Evolutionary conservation across 1,140 invertebrate species (phyloP), one percentile per base, ranked within the genome.

Genomic region (Lepidurus couesii): DNA sequence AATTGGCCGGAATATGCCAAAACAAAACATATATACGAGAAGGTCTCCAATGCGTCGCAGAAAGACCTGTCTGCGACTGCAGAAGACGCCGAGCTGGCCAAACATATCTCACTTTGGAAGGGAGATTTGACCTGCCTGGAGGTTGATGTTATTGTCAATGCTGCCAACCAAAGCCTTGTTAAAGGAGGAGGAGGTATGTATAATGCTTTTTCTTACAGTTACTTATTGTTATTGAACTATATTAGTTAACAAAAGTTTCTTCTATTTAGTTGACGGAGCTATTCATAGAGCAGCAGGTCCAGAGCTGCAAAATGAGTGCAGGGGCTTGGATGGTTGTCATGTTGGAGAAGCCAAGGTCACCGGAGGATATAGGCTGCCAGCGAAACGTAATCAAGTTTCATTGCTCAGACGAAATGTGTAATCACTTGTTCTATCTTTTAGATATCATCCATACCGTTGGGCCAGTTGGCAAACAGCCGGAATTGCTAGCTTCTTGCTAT

Each of bases 121-220:
- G 94, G 94, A 10, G 94, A 96, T 84, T 96, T 97, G n/a, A 96
- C 95, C 1, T 88, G 87, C 73, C 85, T 97, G 11, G 92, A 94
- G 88, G 89, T 96, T 78, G 95, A 96, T 88, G 93, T 90, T 4
- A 95, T 98, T 83, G 94, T 95, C 0, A 98, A 97, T 89, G 95
- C 95, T 75, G 95, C 95, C 1, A 97, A 98, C 86, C 89, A 88
- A 7, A 84, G 84, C 13, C 86, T 98, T 43, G 83, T 89, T 24
- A 94, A 93, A 65, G 95, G 95, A 43, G 94, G 93, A 44, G 95
- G 95, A 87, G 87, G 86, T 86, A 79, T 42, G 77, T 13, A 42
- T 13, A 42, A 42, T 44, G 53, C 53, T 16, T 44, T 80, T 74
- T 16, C 76, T 82, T 77, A 73, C 10, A 53, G 7, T 73, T 43